A percentile compares a stretch with the other conserved stretches of the same genome.
Evolutionary conservation across 2,113 vertebrate genomes (phyloP).

Genomic region (Siniperca chuatsi): DNA sequence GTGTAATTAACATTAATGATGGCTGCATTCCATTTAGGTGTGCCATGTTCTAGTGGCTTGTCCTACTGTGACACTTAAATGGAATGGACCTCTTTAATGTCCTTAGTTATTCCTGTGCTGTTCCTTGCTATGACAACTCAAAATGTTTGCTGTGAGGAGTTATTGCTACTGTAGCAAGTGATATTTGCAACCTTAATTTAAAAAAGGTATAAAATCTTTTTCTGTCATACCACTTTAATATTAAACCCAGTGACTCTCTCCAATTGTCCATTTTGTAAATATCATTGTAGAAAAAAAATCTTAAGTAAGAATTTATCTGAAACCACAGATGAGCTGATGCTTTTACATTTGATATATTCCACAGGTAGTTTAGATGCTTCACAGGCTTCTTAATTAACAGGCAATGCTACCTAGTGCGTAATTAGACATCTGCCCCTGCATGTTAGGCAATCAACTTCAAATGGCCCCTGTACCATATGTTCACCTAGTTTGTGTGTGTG

Average conservation of each 20-base stretch:
- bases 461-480: conserved; percentile 30
- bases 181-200: not conserved
- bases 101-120: not conserved
- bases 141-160: not conserved
- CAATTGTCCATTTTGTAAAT: not conserved
- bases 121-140: not conserved
- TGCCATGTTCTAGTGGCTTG: conserved; percentile 7
- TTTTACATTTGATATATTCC: not conserved
- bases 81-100: conserved; percentile 9
- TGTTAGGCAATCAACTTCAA: conserved; percentile 32
- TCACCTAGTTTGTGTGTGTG: not conserved
- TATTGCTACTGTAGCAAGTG: not conserved
- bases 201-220: conserved; percentile 5
- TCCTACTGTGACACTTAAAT: conserved; percentile 20
- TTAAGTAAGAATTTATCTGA: not conserved
- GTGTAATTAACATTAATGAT: not conserved
- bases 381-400: conserved; percentile 22
- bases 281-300: not conserved
- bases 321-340: not conserved
- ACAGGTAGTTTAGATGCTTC: conserved; percentile 33
- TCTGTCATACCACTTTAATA: not conserved
- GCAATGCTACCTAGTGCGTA: not conserved
- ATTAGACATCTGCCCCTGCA: conserved; percentile 35
- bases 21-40: conserved; percentile 2
- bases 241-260: not conserved